Evolutionary conservation across 1,140 invertebrate genomes (phyloP), one percentile per base, ranked within the genome.

Genomic region (Lepidostoma basale): DNA sequence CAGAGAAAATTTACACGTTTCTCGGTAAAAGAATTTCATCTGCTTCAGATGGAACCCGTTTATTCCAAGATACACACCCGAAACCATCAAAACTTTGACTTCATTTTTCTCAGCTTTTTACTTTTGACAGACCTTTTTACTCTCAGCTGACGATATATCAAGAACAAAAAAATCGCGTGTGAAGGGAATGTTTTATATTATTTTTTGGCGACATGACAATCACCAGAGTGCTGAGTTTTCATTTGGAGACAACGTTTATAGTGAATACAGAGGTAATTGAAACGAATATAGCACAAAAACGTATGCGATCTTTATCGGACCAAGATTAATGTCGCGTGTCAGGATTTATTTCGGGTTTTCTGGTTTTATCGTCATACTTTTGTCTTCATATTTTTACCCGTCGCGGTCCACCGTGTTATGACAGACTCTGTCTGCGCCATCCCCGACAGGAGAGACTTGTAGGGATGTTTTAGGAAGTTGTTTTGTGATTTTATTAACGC

Each of bases 201-300:
- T 2, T 12, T n/a, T 36, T 2, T 36, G 14, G 10, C 1, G 1
- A 36, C 14, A 36, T n/a, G n/a, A n/a, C n/a, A n/a, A n/a, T n/a
- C n/a, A n/a, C 14, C 33, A 6, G 33, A 12, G 33, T 2, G 9
- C 33, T 36, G 33, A n/a, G 2, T 36, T n/a, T 2, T 36, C 2
- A 8, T 2, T 3, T 45, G 12, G 1, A 14, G 10, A 14, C 8
- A 45, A 20, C 6, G 18, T 14, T 8, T 44, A 4, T 44, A 44
- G 40, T 14, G 42, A 20, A n/a, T 45, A 8, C 8, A 18, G 10
- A 36, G 33, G 64, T 71, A 71, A 71, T 71, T 71, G 69, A 71
- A 71, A 71, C 42, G 65, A 71, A 71, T 71, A 71, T 68, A 62
- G 65, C 65, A 71, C 69, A 64, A 49, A 71, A 63, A 71, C 49